Evolutionary conservation across 2,113 vertebrate genomes (phyloP), one percentile per base, ranked within the genome.

Genomic region (Boleophthalmus pectinirostris): DNA sequence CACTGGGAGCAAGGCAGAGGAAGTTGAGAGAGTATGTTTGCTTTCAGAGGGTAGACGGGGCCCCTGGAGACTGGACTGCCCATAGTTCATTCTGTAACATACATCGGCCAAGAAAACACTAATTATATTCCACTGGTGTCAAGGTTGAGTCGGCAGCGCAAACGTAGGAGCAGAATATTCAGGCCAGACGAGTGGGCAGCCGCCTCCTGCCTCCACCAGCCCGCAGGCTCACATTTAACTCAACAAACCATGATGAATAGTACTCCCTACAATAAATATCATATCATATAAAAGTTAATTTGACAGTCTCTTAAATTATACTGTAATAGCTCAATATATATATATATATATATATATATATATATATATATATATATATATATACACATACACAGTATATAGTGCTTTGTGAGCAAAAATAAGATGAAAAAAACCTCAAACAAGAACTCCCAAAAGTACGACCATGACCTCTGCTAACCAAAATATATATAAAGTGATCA

Each of bases 111-210:
- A 73, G 46, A 21, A 24, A 71, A 57, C 18, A 49, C 73, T 21
- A 78, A 83, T 66, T 68, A 77, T 73, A 65, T 35, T 71, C 67
- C 71, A 68, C 38, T 61, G 38, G 43, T 70, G 57, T 58, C 43
- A 63, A 69, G 53, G 70, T 78, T 23, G 29, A 45, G 69, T 61
- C 69, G 45, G 69, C 24, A 63, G 43, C 1, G 65, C 4, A 18
- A 43, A 47, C 29, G 58, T 53, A 51, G 70, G 47, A 72, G 61
- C 23, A 51, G 25, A 29, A 1, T 51, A 71, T 73, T 73, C 63
- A 80, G 53, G 47, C 13, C 73, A 78, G 77, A 70, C 20, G 65
- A 81, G 72, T 68, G 64, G 69, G 77, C 64, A 58, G 77, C 67
- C 46, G 70, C 66, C 29, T 53, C 51, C 12, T 58, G 56, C 56